Base-by-base conservation (phyloP, 2,888 invertebrate species). In the Liodrosophila aerea region DNA sequence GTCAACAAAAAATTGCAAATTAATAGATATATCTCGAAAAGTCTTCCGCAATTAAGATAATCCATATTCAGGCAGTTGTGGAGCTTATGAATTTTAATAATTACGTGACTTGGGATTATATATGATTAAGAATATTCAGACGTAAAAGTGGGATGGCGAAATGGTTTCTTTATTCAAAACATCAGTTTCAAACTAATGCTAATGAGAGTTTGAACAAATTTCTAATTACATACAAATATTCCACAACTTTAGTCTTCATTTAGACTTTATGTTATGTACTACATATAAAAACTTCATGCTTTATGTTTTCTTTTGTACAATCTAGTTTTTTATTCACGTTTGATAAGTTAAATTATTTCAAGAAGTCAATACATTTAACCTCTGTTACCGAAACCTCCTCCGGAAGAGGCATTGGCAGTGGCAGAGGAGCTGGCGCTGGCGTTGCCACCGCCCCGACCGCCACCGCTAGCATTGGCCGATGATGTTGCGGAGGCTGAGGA, bases 401-500 rank as follows among this genome's bases (percentile, higher is more conserved):
- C 67, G 58, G 43, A 36, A 2, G 5, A 5, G 2, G 40, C 1
- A 7, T 4, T 3, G 12, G 73, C 16, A 12, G 5, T 40, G 1
- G 76, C 36, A 1, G 8, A n/a, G 0, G 73, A 51, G 4, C 11
- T 50, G 11, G 63, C 45, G 2, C 0, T 36, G 5, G 49, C 39
- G 1, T 13, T 1, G 2, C 57, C 58, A 40, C 62, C 64, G 8
- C 68, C 58, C 1, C 51, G 12, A 8, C 57, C 54, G 3, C 51
- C 51, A 4, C 61, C 44, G 5, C 1, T 18, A 13, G 46, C 45
- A 11, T 4, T 15, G 1, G 60, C 56, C 7, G 7, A 22, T 1
- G 65, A 41, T 12, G 59, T 7, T 2, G 76, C 76, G 0, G 1
- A n/a, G 4, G 59, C 54, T 11, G 56, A 41, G 4, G 66, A 9